These are phyloP conservation scores for Falco novaeseelandiae DNA, from an alignment of 2,797 vertebrate species.

Conservation along the genomic window DNA sequence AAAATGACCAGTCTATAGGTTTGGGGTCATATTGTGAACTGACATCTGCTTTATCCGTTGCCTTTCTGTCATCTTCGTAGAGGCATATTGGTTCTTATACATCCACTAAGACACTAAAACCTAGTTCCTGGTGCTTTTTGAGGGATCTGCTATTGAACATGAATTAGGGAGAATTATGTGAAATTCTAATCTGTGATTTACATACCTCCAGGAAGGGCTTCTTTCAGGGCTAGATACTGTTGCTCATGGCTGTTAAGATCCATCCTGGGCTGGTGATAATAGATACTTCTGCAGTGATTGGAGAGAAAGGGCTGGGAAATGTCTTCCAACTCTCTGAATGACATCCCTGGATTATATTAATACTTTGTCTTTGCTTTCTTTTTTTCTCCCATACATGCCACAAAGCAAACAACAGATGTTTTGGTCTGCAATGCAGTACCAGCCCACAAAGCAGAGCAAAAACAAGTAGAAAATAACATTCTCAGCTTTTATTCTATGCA, in stretches of 20 bases:
- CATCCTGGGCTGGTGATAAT: background rate
- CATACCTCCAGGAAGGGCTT: background rate
- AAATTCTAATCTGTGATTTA: background rate
- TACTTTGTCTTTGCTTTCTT: background rate
- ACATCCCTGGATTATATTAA: background rate
- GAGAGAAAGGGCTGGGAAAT: background rate
- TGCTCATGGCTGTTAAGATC: background rate
- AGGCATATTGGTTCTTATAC: background rate
- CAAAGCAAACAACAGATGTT: constrained; percentile 6
- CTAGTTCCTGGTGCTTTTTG: background rate
- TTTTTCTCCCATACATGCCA: background rate
- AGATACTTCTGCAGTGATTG: background rate
- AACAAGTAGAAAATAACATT: background rate
- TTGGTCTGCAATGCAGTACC: background rate
- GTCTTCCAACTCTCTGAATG: background rate
- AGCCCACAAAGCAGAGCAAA: background rate
- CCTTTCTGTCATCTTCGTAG: background rate
- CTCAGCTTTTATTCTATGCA: background rate
- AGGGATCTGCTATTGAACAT: background rate
- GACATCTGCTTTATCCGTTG: background rate
- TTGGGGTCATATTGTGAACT: background rate
- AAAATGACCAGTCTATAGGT: background rate
- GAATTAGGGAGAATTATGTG: background rate
- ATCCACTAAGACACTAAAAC: background rate
- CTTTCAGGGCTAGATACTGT: background rate